Evolutionary conservation across 2,113 vertebrate genomes (phyloP).

Genomic region (Pelodiscus sinensis): DNA sequence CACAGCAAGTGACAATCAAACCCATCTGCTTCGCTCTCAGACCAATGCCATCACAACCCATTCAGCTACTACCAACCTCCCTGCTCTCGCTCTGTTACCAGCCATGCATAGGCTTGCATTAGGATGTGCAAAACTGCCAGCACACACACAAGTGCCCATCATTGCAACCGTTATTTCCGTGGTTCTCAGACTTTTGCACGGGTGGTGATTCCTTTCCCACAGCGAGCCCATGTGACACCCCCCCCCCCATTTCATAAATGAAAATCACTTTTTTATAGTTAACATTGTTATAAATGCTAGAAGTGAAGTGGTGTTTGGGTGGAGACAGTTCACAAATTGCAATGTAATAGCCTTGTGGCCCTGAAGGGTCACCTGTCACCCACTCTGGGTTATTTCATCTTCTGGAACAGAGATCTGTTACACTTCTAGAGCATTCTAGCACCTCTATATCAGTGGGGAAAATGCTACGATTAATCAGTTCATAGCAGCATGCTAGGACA

Average conservation of each 20-base stretch:
- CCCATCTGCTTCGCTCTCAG: slow-evolving; percentile 77
- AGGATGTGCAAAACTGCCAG: not conserved
- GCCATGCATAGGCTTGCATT: not conserved
- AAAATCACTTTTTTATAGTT: too few relatives aligned
- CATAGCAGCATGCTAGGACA: rapidly evolving
- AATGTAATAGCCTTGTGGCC: too few relatives aligned
- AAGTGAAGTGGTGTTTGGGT: too few relatives aligned
- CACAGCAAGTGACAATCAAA: slow-evolving; percentile 68
- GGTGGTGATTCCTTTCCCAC: too few relatives aligned
- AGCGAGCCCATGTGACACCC: too few relatives aligned
- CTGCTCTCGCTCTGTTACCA: slow-evolving; percentile 49
- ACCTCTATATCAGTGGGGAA: not conserved
- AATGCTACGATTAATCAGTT: rapidly evolving
- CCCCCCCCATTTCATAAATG: too few relatives aligned
- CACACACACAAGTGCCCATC: not conserved
- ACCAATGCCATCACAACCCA: slow-evolving; percentile 19
- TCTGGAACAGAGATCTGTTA: not conserved
- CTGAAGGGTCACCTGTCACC: too few relatives aligned
- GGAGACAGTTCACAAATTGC: too few relatives aligned
- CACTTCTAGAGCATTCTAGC: not conserved
- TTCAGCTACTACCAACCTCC: slow-evolving; percentile 1
- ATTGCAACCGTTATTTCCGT: rapidly evolving
- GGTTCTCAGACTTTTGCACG: too few relatives aligned
- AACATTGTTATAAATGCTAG: too few relatives aligned
- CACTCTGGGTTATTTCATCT: not conserved